Base-by-base conservation (phyloP, 2,797 vertebrate species). In the Coilia nasus region DNA sequence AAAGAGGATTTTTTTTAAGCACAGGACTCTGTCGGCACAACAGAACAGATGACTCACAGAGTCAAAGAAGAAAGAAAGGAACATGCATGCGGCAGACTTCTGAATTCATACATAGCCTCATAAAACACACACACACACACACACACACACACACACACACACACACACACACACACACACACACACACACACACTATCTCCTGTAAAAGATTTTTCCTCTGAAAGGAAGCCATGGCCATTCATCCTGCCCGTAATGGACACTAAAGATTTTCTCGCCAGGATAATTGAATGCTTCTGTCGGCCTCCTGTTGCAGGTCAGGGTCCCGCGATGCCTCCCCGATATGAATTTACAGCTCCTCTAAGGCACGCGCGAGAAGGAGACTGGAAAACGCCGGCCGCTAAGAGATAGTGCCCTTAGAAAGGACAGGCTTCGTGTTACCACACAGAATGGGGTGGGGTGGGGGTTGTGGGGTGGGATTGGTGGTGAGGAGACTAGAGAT, bases 231-330 rank as follows among this genome's bases (percentile, higher is more conserved):
- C 47, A 15, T 62, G 54, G 35, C 84, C 54, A 82, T 87, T 90
- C 85, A 84, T 87, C 31, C 85, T 56, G 78, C 54, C 83, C 47
- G 85, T 82, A 82, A 84, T 85, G 82, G 86, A 86, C 82, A 88
- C 83, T 83, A 88, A 85, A 83, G 81, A 86, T 78, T 85, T 83
- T 31, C 86, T 82, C 60, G 46, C 85, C 84, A 81, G 85, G 71
- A 92, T 91, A 90, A 91, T 62, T 87, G 82, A 89, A 88, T 81
- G 80, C 71, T 85, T 88, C 83, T 86, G 86, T 85, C 23, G 31
- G 62, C 85, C 85, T 67, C 85, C 81, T 59, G 82, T 87, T 62
- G 64, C 85, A 83, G 83, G 41, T n/a, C 62, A 85, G 71, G 86
- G 85, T 85, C 54, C 28, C 59, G 54, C 57, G 85, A 83, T 89